Percentiles rank a stretch among this genome's conserved stretches.
Conservation (phyloP, 2,888 invertebrate genomes). For the Archips xylosteana region DNA sequence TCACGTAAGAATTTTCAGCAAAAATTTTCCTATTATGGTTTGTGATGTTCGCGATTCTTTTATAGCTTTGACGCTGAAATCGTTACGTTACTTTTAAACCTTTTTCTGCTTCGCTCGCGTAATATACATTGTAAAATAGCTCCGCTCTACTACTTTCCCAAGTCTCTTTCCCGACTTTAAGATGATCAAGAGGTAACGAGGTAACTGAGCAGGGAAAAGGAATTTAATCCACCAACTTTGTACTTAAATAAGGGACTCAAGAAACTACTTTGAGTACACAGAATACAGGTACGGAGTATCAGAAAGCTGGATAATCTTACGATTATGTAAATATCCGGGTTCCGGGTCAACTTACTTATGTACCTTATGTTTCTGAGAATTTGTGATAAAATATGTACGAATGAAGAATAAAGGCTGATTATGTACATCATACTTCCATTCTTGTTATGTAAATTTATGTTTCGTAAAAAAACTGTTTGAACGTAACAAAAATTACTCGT, state of each 20-base stretch:
- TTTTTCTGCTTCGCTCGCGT: slow-evolving; percentile 22
- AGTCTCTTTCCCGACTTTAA: slow-evolving; percentile 35
- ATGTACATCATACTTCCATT: background rate
- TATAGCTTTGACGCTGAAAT: slow-evolving; percentile 15
- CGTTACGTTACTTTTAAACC: slow-evolving; percentile 35
- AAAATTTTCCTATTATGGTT: background rate
- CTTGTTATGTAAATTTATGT: too few species aligned
- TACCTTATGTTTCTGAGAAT: slow-evolving; percentile 19
- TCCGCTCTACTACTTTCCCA: slow-evolving; percentile 14
- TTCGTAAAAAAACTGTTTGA: too few species aligned
- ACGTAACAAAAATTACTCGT: too few species aligned
- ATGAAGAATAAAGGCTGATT: slow-evolving; percentile 1
- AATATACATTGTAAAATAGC: slow-evolving; percentile 33
- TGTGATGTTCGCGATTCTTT: slow-evolving; percentile 1
- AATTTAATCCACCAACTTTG: slow-evolving; percentile 44
- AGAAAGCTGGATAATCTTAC: slow-evolving; percentile 50
- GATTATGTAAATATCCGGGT: slow-evolving; percentile 64
- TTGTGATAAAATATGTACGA: slow-evolving; percentile 18
- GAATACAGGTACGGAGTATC: slow-evolving; percentile 16
- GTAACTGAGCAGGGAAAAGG: slow-evolving; percentile 43
- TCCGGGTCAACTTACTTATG: slow-evolving; percentile 37
- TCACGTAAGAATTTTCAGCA: background rate
- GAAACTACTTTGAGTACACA: slow-evolving; percentile 33
- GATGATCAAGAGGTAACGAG: slow-evolving; percentile 36
- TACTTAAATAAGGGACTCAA: slow-evolving; percentile 37